Percentiles rank a stretch among this genome's conserved stretches.
Evolutionary conservation across 2,113 vertebrate genomes (phyloP).

Genomic region (Cygnus atratus): DNA sequence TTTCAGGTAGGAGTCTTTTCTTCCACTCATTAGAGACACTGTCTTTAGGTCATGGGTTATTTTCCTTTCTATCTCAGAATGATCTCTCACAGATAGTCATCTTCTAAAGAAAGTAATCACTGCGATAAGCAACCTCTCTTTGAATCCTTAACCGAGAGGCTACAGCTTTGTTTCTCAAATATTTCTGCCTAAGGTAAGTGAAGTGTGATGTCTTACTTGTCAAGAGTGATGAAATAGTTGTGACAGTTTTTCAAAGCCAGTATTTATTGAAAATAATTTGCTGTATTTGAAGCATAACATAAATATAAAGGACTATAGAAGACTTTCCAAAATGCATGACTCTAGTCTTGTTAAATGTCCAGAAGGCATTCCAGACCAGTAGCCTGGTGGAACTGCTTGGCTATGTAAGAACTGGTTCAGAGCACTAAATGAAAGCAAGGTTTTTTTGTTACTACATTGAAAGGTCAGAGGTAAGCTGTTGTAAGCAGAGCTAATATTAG

Average conservation of each 20-base stretch:
- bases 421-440: background rate
- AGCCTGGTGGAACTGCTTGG: background rate
- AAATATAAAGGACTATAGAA: background rate
- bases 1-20: slow-evolving; percentile 62
- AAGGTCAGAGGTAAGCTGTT: background rate
- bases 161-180: background rate
- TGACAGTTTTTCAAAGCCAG: background rate
- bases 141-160: background rate
- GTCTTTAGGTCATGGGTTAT: background rate
- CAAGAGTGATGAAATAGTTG: background rate
- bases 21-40: background rate
- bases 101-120: slow-evolving; percentile 26
- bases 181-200: background rate
- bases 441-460: background rate
- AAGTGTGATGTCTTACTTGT: background rate
- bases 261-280: background rate
- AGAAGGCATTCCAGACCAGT: background rate
- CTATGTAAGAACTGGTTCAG: background rate
- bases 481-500: background rate
- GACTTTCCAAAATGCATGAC: background rate
- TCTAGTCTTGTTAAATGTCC: background rate
- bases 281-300: background rate
- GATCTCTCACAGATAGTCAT: background rate
- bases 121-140: background rate
- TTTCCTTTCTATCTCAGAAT: background rate